Conservation (phyloP, 2,797 vertebrate genomes). For the Hippoglossus hippoglossus region DNA sequence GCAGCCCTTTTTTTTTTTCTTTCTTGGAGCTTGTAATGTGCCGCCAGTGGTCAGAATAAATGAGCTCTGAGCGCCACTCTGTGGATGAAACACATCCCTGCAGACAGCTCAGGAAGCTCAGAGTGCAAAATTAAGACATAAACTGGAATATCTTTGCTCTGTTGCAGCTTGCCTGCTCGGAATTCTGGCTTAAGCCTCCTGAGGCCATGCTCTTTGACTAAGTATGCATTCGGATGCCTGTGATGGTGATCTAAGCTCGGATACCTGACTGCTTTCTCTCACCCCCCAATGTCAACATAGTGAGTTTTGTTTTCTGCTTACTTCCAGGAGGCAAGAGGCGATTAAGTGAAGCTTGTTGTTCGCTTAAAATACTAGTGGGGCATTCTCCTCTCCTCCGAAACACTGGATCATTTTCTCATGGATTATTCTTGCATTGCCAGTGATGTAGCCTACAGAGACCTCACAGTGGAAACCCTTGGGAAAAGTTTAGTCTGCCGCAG, state of each 20-base stretch:
- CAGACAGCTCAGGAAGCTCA: conserved; percentile 27
- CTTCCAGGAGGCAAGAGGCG: conserved; percentile 53
- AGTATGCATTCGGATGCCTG: conserved; percentile 37
- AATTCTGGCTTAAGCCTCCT: conserved; percentile 2
- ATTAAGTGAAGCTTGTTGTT: conserved; percentile 39
- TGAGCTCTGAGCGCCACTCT: conserved; percentile 68
- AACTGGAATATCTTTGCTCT: conserved; percentile 28
- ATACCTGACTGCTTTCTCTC: conserved; percentile 21
- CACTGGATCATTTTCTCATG: conserved; percentile 37
- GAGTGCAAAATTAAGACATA: conserved; percentile 21
- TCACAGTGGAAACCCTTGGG: conserved; percentile 23
- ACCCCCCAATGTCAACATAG: conserved; percentile 31
- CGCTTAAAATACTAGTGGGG: conserved; percentile 33
- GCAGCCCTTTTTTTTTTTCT: not conserved
- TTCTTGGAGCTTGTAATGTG: not conserved
- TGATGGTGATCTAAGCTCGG: conserved; percentile 27
- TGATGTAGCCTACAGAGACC: conserved; percentile 50
- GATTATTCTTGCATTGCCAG: conserved; percentile 38
- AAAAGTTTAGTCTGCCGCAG: conserved; percentile 30
- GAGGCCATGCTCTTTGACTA: conserved; percentile 29
- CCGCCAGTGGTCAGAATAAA: conserved; percentile 9
- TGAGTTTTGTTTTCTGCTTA: conserved; percentile 51
- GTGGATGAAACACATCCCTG: conserved; percentile 56
- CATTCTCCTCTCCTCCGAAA: conserved; percentile 42
- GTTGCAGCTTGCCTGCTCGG: conserved; percentile 19